Evolutionary conservation across 2,797 vertebrate species (phyloP).

Genomic region (Periparus ater): DNA sequence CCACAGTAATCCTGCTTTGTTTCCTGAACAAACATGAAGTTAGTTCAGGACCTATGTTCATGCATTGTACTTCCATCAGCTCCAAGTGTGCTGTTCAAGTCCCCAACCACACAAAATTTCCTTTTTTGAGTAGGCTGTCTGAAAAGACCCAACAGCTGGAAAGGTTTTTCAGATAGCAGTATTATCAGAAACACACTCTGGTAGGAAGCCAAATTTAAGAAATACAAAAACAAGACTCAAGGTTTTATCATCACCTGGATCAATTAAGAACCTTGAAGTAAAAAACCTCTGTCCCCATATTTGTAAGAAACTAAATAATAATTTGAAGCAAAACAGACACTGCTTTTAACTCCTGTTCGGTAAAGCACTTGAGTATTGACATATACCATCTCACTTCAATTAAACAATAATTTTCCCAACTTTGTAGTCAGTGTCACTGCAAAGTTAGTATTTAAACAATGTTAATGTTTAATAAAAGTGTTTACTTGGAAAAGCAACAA

Average conservation of each 20-base stretch:
- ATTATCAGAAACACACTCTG: neutral
- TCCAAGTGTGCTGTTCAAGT: neutral
- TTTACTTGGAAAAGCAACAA: neutral
- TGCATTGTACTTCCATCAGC: neutral
- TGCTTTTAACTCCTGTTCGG: neutral
- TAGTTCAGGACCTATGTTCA: neutral
- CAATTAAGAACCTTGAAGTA: neutral
- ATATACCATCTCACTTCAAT: neutral
- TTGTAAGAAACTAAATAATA: neutral
- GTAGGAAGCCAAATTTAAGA: neutral
- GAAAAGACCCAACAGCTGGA: neutral
- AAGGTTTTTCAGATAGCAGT: neutral
- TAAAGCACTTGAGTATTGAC: neutral
- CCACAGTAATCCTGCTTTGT: neutral
- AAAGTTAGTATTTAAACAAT: conserved; percentile 5
- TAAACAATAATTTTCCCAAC: neutral
- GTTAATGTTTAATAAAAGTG: neutral
- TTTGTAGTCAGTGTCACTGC: neutral
- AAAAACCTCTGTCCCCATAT: neutral
- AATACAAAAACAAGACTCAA: neutral
- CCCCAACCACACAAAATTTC: fast-evolving
- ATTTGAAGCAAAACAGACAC: conserved; percentile 9
- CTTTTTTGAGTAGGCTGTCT: neutral
- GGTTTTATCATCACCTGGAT: neutral
- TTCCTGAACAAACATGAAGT: neutral